Percentiles rank a stretch among this genome's conserved stretches.
phyloP scores from a whole-genome alignment of 2,888 invertebrate genomes.

The Chesias legatella region DNA sequence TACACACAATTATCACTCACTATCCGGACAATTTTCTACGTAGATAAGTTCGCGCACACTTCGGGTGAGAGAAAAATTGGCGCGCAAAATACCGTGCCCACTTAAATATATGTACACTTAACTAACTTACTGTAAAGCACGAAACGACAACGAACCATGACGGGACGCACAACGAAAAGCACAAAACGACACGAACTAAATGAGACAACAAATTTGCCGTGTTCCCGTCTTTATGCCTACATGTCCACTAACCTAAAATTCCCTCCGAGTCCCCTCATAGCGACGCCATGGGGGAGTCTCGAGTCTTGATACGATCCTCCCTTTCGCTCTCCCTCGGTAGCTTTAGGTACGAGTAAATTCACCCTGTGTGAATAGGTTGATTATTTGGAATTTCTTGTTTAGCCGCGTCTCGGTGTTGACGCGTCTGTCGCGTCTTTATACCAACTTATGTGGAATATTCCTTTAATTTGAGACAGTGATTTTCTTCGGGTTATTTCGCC shows the following conservation, averaged over 20 bases:
- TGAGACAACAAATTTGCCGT: conserved; percentile 80
- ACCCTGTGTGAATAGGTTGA: conserved; percentile 71
- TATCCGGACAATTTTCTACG: conserved; percentile 27
- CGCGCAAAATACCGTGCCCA: conserved; percentile 31
- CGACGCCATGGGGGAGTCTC: conserved; percentile 66
- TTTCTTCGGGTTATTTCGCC: conserved; percentile 12
- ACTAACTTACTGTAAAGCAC: conserved; percentile 51
- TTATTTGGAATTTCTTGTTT: conserved; percentile 72
- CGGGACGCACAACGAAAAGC: conserved; percentile 77
- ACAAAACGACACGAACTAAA: conserved; percentile 80
- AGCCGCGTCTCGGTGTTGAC: conserved; percentile 40
- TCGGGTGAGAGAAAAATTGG: conserved; percentile 26
- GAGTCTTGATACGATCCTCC: conserved; percentile 74
- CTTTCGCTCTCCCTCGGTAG: conserved; percentile 69
- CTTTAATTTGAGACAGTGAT: conserved; percentile 27
- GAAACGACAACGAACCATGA: conserved; percentile 73
- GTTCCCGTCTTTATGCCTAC: conserved; percentile 80
- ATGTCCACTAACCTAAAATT: conserved; percentile 81
- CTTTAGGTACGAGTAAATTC: conserved; percentile 72
- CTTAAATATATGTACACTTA: conserved; percentile 38
- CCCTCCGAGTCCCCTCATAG: conserved; percentile 69
- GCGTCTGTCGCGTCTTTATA: conserved; percentile 29
- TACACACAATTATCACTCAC: conserved; percentile 37
- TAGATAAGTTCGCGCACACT: conserved; percentile 26
- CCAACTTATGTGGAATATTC: conserved; percentile 33